These are phyloP conservation scores for Trichacis sp. DNA, from an alignment of 2,888 invertebrate genomes.

Conservation along the genomic window DNA sequence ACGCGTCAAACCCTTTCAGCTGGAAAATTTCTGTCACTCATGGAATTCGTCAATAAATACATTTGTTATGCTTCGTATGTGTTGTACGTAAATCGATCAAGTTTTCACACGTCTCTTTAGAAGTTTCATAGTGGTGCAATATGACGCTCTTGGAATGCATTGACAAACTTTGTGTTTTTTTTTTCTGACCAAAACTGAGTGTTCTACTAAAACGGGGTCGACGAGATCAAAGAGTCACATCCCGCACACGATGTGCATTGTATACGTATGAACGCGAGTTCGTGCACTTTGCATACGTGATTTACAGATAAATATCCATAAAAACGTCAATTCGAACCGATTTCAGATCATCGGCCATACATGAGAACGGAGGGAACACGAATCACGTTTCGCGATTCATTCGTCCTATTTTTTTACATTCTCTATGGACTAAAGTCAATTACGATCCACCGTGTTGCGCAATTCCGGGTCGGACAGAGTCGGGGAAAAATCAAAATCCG, in stretches of 20 bases:
- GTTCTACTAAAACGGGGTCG: not conserved
- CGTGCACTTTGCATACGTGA: not conserved
- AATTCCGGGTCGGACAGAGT: not conserved
- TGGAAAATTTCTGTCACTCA: not conserved
- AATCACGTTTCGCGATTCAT: conserved; percentile 12
- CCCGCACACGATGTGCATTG: conserved; percentile 9
- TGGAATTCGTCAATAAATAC: not conserved
- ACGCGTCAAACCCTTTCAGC: conserved; percentile 15
- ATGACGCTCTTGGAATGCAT: not conserved
- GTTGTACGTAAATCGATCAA: not conserved
- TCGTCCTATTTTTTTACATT: not conserved
- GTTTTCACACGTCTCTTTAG: not conserved
- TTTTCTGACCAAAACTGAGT: not conserved
- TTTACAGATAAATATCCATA: conserved; percentile 9
- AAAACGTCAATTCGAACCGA: conserved; percentile 22
- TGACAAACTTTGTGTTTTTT: too few species aligned
- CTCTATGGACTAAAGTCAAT: not conserved
- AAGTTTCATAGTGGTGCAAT: not conserved
- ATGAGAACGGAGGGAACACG: conserved; percentile 39
- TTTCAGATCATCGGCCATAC: conserved; percentile 32
- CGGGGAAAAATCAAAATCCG: not conserved
- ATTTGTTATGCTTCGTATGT: conserved; percentile 1
- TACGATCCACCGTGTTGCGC: not conserved
- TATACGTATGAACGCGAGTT: not conserved
- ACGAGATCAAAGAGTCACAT: conserved; percentile 11